Evolutionary conservation across 2,113 vertebrate genomes (phyloP).

Genomic region (Amphilophus citrinellus): DNA sequence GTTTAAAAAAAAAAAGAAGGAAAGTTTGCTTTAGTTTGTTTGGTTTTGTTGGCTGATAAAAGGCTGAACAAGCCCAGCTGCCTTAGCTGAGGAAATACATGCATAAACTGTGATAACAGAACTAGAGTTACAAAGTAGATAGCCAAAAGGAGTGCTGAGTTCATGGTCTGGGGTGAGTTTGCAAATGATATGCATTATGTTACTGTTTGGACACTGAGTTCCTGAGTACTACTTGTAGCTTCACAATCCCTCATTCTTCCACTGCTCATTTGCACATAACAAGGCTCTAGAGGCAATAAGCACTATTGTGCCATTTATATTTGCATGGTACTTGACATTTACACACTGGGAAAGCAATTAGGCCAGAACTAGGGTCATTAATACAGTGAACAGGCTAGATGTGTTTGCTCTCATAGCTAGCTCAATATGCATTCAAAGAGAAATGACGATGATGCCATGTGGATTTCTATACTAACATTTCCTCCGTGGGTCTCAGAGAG

Average conservation of each 20-base stretch:
- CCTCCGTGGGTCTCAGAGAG: conserved; percentile 13
- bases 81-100: not conserved
- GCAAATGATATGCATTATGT: conserved; percentile 1
- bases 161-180: not conserved
- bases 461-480: conserved; percentile 13
- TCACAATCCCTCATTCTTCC: conserved; percentile 10
- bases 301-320: conserved; percentile 67
- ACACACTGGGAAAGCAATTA: conserved; percentile 75
- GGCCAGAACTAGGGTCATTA: conserved; percentile 67
- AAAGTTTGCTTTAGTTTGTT: not conserved
- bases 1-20: too few relatives aligned
- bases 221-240: conserved; percentile 50
- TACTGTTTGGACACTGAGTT: conserved; percentile 37
- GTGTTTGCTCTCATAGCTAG: conserved; percentile 46
- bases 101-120: not conserved
- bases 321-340: conserved; percentile 77
- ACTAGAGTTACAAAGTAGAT: not conserved
- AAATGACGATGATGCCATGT: conserved; percentile 36
- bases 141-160: not conserved
- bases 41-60: not conserved
- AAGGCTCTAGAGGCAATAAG: conserved; percentile 59
- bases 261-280: conserved; percentile 58
- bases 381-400: conserved; percentile 43
- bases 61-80: not conserved
- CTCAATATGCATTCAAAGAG: conserved; percentile 33